Percentiles rank a stretch among this genome's conserved stretches.
phyloP scores from a whole-genome alignment of 2,113 vertebrate genomes.

The Macaca fascicularis region DNA sequence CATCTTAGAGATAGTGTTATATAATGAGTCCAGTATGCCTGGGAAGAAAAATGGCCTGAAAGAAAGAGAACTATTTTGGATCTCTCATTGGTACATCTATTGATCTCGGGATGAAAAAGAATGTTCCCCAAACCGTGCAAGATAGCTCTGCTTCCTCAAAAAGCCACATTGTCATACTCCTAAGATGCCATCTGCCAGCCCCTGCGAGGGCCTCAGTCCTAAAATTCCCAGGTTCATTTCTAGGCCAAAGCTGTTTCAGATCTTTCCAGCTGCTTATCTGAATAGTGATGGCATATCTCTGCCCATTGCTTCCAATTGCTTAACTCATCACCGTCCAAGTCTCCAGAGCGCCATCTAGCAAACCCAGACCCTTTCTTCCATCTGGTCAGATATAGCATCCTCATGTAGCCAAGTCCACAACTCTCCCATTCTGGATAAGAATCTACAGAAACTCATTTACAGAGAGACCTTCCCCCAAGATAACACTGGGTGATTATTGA shows the following conservation, averaged over 20 bases:
- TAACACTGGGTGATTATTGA: background rate
- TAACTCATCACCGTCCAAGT: background rate
- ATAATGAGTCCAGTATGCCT: background rate
- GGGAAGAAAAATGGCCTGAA: background rate
- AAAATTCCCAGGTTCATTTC: background rate
- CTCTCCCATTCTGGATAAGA: background rate
- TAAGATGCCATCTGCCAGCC: background rate
- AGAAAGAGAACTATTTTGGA: background rate
- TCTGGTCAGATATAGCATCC: background rate
- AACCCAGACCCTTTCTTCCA: background rate
- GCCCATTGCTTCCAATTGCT: background rate
- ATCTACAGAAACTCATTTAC: background rate
- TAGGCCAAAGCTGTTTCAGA: background rate
- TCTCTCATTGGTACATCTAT: background rate
- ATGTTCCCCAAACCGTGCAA: background rate
- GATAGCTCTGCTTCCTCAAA: background rate
- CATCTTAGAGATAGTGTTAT: background rate
- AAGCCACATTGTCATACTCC: background rate
- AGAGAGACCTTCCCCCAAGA: background rate
- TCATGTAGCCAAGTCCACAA: fast-evolving
- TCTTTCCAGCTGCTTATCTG: background rate
- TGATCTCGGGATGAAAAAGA: background rate
- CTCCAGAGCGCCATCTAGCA: background rate
- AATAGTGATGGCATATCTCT: background rate
- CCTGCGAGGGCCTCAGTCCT: background rate